Evolutionary conservation across 2,113 vertebrate species (phyloP).

Genomic region (Caracal caracal): DNA sequence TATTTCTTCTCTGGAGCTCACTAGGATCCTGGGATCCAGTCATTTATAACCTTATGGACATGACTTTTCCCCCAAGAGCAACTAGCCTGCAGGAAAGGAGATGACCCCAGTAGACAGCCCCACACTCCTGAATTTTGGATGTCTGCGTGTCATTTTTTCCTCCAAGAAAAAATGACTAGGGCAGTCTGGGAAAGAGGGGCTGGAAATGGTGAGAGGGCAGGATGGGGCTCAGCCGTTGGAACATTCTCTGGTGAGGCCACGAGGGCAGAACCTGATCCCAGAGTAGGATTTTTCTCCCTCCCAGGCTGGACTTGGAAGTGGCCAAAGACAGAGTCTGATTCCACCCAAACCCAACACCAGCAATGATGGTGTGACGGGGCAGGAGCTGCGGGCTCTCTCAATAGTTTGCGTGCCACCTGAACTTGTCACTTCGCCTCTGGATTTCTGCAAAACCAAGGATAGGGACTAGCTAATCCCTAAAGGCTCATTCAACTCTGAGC

Average conservation of each 20-base stretch:
- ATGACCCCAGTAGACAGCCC: background rate
- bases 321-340: background rate
- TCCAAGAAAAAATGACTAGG: background rate
- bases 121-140: background rate
- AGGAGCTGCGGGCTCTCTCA: background rate
- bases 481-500: background rate
- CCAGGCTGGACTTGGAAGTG: background rate
- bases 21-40: background rate
- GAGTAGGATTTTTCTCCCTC: background rate
- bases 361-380: background rate
- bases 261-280: background rate
- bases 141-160: slow-evolving; percentile 11
- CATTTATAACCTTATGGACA: background rate
- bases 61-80: background rate
- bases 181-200: background rate
- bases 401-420: background rate
- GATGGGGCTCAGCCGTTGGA: background rate
- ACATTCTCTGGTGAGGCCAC: background rate
- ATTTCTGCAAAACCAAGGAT: background rate
- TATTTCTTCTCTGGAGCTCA: background rate
- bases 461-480: background rate
- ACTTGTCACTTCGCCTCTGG: background rate
- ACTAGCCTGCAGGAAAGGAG: background rate
- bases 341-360: background rate
- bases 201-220: background rate